Evolutionary conservation across 2,888 invertebrate genomes (phyloP), one percentile per base, ranked within the genome.

Genomic region (Microplitis deprimator): DNA sequence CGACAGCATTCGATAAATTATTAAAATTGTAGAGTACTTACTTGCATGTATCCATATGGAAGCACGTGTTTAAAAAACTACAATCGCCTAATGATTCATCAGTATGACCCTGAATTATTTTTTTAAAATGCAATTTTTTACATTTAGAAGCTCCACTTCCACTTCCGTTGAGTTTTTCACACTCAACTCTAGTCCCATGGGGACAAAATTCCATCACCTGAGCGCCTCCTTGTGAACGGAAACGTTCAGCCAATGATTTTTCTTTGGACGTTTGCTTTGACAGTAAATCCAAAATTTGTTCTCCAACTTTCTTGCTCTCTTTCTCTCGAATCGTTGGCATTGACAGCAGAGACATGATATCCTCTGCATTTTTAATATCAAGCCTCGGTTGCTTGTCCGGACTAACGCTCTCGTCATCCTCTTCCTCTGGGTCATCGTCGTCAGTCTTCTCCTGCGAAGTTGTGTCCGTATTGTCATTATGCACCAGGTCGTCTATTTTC

Each of bases 1-100:
- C 29, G 3, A 29, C 29, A 29, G 29, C 20, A 20, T 20, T 1
- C 1, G 1, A 17, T 38, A 38, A 60, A 41, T 8, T 50, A 13
- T 64, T 1, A 29, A 16, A 16, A 29, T 50, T 6, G 68, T 41
- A 64, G 62, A 64, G 71, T 13, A 82, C 83, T 89, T 85, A 95
- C 94, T 98, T 98, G 93, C 98, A 99, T 61, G 96, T 97, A 83
- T 98, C 98, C 98, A 99, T 98, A 88, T 99, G 98, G 88, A 99
- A 99, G 90, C 98, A 99, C 0, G 98, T 99, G 89, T 99, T 99
- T 2, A 99, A 92, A 90, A 99, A 99, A 17, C 98, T 98, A 88
- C 98, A 99, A 89, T 99, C 99, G 0, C 99, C 98, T 1, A 98
- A 91, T 0, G 96, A 93, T 90, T 98, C 97, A 87, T 98, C 98